Evolutionary conservation across 2,797 vertebrate genomes (phyloP), one percentile per base, ranked within the genome.

Genomic region (Meda fulgida): DNA sequence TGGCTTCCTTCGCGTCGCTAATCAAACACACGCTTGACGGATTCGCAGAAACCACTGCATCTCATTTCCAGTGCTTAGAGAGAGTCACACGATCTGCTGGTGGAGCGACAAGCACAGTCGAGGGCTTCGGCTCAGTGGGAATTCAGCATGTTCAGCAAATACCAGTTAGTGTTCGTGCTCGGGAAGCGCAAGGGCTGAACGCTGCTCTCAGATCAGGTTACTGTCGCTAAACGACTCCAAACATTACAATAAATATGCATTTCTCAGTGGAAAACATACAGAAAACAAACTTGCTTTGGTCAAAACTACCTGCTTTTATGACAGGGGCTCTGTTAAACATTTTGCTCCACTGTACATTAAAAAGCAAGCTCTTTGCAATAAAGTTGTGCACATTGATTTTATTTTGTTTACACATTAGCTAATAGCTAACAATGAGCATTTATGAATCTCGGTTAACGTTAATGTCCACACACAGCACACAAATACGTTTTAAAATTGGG

Each of bases 1-100:
- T 88, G 51, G 23, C 71, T 89, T 89, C 71, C 65, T 88, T 65
- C 70, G 75, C 70, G 23, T 31, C n/a, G 66, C 79, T 88, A 86
- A 88, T 86, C 84, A 87, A 76, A 80, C 82, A 19, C 36, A 48
- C 38, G 67, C 84, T 73, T 81, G 60, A 81, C 66, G 77, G 86
- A 84, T 69, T 80, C 19, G 13, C 81, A 43, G 23, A 40, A 66
- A 78, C 31, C 73, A n/a, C 85, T 21, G 48, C 46, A 75, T 80
- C 63, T 72, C 85, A 85, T 77, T 83, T 80, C 76, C 83, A 40
- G 63, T 29, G 43, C 69, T 85, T 31, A 40, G 60, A 26, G 38
- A 78, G 67, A 81, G 13, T n/a, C 38, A 26, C 51, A 60, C 55
- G 65, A 83, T 70, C 70, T 77, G 69, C 43, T 66, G 51, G 43